Conservation (phyloP, 2,888 invertebrate genomes). For the Dynastes grantii region DNA sequence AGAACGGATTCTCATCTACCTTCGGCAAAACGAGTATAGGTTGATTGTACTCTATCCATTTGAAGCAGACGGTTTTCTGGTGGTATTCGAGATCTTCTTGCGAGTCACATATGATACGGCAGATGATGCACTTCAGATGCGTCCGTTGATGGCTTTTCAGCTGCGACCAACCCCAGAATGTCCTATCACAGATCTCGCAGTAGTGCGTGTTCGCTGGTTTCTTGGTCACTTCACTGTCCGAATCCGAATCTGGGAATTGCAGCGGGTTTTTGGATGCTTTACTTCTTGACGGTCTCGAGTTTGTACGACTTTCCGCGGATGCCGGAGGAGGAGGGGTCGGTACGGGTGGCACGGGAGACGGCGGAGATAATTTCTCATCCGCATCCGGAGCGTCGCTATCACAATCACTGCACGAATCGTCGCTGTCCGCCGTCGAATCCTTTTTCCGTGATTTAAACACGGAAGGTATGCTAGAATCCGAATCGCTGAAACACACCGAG, state of each 20-base stretch:
- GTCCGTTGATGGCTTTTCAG: conserved; percentile 49
- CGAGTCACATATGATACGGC: conserved; percentile 47
- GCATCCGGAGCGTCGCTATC: conserved; percentile 44
- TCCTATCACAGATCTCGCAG: conserved; percentile 49
- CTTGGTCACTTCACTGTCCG: conserved; percentile 42
- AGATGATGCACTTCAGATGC: conserved; percentile 52
- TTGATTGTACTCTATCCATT: conserved; percentile 42
- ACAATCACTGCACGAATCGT: conserved; percentile 45
- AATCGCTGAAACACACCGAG: conserved; percentile 35
- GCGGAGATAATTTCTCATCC: conserved; percentile 19
- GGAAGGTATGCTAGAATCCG: conserved; percentile 30
- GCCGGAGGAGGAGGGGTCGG: not conserved
- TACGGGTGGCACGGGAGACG: not conserved
- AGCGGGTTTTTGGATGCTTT: conserved; percentile 40
- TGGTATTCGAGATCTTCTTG: conserved; percentile 48
- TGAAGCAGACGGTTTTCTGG: conserved; percentile 45
- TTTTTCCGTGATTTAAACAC: conserved; percentile 49
- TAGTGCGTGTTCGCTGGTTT: conserved; percentile 46
- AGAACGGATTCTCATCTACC: conserved; percentile 41
- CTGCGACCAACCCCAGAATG: conserved; percentile 49
- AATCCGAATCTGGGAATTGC: conserved; percentile 46
- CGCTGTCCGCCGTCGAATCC: conserved; percentile 17
- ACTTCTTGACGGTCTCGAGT: conserved; percentile 40
- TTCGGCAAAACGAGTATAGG: conserved; percentile 36
- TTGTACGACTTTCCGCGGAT: not conserved